phyloP scores from a whole-genome alignment of 1,140 invertebrate species.

The Drosophila simulans region DNA sequence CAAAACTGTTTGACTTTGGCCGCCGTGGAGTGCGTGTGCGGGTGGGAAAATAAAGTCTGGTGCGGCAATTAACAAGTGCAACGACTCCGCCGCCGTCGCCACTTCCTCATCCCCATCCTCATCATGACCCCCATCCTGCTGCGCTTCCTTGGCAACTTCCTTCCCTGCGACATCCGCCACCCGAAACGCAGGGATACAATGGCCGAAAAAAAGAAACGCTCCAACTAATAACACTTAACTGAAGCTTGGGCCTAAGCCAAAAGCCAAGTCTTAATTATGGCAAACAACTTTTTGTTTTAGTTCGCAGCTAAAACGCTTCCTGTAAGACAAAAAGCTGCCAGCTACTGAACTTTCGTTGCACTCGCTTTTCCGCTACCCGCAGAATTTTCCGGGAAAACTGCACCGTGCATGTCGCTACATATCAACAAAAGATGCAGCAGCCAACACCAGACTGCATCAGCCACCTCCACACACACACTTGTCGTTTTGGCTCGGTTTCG shows the following conservation, averaged over 20 bases:
- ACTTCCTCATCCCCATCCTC: slow-evolving; percentile 6
- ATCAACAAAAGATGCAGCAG: slow-evolving; percentile 77
- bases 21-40: slow-evolving; percentile 37
- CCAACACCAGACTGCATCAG: slow-evolving; percentile 13
- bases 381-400: slow-evolving; percentile 39
- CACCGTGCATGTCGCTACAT: slow-evolving; percentile 70
- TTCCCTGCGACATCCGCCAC: slow-evolving; percentile 17
- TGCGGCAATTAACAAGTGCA: slow-evolving; percentile 57
- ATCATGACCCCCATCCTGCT: slow-evolving; percentile 15
- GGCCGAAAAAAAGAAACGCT: slow-evolving; percentile 50
- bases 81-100: slow-evolving; percentile 30
- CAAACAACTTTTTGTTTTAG: slow-evolving; percentile 63
- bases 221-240: slow-evolving; percentile 77
- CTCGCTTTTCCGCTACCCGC: background rate
- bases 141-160: slow-evolving; percentile 53
- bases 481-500: slow-evolving; percentile 32
- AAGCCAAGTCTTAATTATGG: slow-evolving; percentile 74
- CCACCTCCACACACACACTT: slow-evolving; percentile 39
- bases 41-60: slow-evolving; percentile 26
- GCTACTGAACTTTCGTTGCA: slow-evolving; percentile 62
- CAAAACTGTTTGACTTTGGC: slow-evolving; percentile 45
- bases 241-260: slow-evolving; percentile 30
- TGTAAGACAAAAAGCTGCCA: slow-evolving; percentile 66
- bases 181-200: slow-evolving; percentile 35
- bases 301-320: slow-evolving; percentile 65